phyloP scores from a whole-genome alignment of 2,113 vertebrate species.

The Furnarius figulus region DNA sequence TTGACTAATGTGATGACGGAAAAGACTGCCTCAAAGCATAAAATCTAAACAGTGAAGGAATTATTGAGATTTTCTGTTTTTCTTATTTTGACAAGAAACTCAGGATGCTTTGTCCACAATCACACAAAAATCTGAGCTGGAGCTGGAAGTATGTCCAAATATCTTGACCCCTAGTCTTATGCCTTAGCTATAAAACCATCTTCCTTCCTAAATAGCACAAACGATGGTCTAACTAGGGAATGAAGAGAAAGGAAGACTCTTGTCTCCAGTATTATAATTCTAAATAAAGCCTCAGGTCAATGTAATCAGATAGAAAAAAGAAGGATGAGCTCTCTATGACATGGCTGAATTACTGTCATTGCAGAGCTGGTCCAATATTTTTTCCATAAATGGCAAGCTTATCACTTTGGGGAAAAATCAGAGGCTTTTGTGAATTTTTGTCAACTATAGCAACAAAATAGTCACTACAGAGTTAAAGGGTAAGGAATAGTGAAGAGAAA shows the following conservation, averaged over 20 bases:
- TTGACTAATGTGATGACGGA: neutral
- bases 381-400: neutral
- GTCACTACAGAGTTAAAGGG: neutral
- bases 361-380: neutral
- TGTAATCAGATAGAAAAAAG: neutral
- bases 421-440: neutral
- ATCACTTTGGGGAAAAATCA: neutral
- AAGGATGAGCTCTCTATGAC: neutral
- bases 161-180: neutral
- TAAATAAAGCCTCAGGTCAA: slow-evolving; percentile 15
- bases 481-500: neutral
- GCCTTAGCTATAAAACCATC: neutral
- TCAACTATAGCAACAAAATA: neutral
- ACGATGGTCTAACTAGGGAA: neutral
- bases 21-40: neutral
- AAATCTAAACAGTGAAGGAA: neutral
- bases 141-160: neutral
- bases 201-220: neutral
- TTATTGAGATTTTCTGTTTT: neutral
- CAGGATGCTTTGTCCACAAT: neutral
- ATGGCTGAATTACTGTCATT: neutral
- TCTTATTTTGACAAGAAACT: neutral
- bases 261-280: neutral
- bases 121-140: neutral
- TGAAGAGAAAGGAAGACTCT: neutral